A percentile compares a stretch with the other conserved stretches of the same genome.
Conservation (phyloP, 2,888 invertebrate genomes). For the Lasiommata megera region DNA sequence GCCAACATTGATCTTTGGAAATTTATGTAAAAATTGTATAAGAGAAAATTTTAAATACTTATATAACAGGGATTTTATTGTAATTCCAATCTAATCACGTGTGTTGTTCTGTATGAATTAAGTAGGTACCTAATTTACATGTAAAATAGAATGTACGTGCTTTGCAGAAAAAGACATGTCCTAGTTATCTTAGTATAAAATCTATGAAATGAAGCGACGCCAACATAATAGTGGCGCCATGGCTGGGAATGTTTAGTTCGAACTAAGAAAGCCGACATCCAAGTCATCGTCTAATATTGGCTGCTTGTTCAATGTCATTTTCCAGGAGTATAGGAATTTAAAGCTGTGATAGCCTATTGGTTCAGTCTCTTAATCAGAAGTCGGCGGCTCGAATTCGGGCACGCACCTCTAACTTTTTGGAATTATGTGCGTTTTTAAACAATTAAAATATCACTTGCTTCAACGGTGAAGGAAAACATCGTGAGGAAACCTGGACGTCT, state of each 20-base stretch:
- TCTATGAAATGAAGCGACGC: not conserved
- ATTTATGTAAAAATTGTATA: no score
- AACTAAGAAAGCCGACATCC: not conserved
- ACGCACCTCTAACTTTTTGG: no score
- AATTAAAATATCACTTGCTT: no score
- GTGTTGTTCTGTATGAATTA: not conserved
- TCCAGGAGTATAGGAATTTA: no score
- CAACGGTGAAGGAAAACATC: no score
- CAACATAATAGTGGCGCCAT: conserved; percentile 4
- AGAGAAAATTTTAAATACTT: not conserved
- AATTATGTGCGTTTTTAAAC: no score
- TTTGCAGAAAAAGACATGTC: conserved; percentile 3
- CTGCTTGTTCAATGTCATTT: no score
- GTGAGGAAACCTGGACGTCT: no score
- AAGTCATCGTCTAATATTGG: not conserved
- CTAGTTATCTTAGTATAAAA: not conserved
- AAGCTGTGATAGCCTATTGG: no score
- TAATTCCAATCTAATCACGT: conserved; percentile 3
- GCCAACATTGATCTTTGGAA: no score
- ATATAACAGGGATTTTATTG: not conserved
- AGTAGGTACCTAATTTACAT: not conserved
- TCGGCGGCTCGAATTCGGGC: no score
- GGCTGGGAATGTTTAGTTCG: not conserved
- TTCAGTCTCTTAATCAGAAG: no score
- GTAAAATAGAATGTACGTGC: conserved; percentile 9